Base-by-base conservation (phyloP, 1,140 invertebrate genomes). In the Bombus picipes region DNA sequence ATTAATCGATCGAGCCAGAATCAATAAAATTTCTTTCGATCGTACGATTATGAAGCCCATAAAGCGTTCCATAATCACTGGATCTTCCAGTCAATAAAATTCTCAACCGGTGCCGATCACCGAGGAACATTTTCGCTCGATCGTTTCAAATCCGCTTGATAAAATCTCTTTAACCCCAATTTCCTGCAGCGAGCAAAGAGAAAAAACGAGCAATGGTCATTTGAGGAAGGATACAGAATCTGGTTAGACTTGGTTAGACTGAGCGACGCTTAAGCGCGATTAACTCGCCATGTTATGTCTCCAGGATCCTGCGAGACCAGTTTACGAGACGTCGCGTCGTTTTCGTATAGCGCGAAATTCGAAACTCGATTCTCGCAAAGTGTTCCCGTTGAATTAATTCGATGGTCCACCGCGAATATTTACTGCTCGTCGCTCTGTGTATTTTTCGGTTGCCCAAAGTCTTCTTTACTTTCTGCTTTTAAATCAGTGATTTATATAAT, bases 281-380 rank as follows among this genome's bases (percentile, higher is more conserved):
- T 80, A 80, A 85, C 77, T 85, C 83, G 65, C 87, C n/a, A 53
- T 88, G 87, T 88, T 87, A 87, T 87, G 87, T 88, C 85, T 88
- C 81, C 70, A 75, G 71, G 72, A 65, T 83, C 80, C 75, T 41
- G 76, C 28, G 78, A 71, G 71, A 47, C 76, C 70, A 65, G 83
- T 88, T 88, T 88, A 88, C 81, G 85, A 83, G 43, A 41, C 87
- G 47, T 62, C 53, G 47, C 87, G 47, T 62, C 53, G 47, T 28
- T 57, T n/a, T n/a, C 12, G 74, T 57, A 53, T 72, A 70, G 77
- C 83, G 76, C 86, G 81, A 87, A 78, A 85, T 87, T 70, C 37
- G 81, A 84, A 83, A 87, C 73, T 12, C 34, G 34, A 72, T 74
- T 37, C n/a, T 34, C 57, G 32, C 41, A 41, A 66, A 59, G 71